Conservation (phyloP, 2,797 vertebrate species). For the Tragopan temminckii region DNA sequence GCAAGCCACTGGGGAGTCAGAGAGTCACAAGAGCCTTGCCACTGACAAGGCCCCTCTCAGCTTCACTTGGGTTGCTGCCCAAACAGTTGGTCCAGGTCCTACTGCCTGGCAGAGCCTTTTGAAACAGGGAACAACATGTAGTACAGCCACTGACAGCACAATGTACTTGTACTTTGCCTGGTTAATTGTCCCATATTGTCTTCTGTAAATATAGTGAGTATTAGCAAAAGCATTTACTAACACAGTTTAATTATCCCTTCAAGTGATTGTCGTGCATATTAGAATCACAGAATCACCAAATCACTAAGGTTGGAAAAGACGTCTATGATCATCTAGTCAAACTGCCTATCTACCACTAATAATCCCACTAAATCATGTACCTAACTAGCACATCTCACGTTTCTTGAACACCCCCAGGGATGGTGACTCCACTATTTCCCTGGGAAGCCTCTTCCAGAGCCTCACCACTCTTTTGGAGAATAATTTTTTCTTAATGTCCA, state of each 20-base stretch:
- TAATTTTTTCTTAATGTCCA: no score
- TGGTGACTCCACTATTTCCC: no score
- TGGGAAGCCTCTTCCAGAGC: no score
- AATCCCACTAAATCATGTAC: no score
- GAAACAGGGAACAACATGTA: neutral
- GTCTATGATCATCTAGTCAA: no score
- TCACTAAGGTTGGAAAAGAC: no score
- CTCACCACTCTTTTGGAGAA: no score
- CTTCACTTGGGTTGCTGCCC: neutral
- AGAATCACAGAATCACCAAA: no score
- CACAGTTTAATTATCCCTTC: conserved; percentile 37
- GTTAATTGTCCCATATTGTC: conserved; percentile 29
- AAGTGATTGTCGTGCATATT: conserved; percentile 1
- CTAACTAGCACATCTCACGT: no score
- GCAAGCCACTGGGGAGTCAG: fast-evolving
- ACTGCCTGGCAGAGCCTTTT: neutral
- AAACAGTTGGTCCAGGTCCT: neutral
- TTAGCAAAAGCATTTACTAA: conserved; percentile 47
- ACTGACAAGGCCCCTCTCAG: neutral
- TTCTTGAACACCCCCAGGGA: no score
- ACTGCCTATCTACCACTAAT: no score
- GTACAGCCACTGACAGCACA: neutral
- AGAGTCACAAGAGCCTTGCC: neutral
- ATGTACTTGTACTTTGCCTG: neutral
- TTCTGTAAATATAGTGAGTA: conserved; percentile 35